Evolutionary conservation across 2,888 invertebrate genomes (phyloP).

Genomic region (Drosophila neoperkinsi): DNA sequence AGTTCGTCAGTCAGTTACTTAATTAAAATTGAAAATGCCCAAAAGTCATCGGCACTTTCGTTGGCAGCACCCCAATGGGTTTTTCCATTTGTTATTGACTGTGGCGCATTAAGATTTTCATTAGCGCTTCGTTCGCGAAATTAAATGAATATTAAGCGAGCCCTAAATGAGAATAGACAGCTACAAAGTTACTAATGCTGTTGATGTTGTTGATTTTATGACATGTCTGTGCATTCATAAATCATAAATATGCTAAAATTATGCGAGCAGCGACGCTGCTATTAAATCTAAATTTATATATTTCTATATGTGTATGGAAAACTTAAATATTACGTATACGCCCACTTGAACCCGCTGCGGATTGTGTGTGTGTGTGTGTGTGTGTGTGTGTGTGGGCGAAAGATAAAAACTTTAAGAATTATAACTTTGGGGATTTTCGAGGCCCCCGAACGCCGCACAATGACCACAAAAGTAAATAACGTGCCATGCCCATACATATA

Average conservation of each 20-base stretch:
- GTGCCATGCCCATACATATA: conserved; percentile 36
- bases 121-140: conserved; percentile 44
- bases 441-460: conserved; percentile 60
- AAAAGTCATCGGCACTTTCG: conserved; percentile 50
- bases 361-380: conserved; percentile 14
- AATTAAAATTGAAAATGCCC: conserved; percentile 74
- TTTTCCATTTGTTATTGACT: conserved; percentile 34
- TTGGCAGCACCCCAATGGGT: conserved; percentile 3
- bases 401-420: conserved; percentile 80
- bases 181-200: conserved; percentile 21
- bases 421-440: conserved; percentile 76
- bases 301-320: conserved; percentile 1
- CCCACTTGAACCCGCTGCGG: conserved; percentile 50
- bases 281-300: conserved; percentile 34
- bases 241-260: conserved; percentile 72
- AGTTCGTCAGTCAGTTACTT: conserved; percentile 31
- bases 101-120: conserved; percentile 62
- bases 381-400: conserved; percentile 33
- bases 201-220: conserved; percentile 37
- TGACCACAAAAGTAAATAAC: conserved; percentile 79
- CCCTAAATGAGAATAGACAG: conserved; percentile 71
- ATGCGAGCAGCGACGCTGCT: conserved; percentile 16
- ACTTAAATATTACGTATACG: conserved; percentile 70
- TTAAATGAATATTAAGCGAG: conserved; percentile 71
- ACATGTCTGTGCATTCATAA: conserved; percentile 60